Evolutionary conservation across 1,140 invertebrate species (phyloP).

Genomic region (Pteromalus puparum): DNA sequence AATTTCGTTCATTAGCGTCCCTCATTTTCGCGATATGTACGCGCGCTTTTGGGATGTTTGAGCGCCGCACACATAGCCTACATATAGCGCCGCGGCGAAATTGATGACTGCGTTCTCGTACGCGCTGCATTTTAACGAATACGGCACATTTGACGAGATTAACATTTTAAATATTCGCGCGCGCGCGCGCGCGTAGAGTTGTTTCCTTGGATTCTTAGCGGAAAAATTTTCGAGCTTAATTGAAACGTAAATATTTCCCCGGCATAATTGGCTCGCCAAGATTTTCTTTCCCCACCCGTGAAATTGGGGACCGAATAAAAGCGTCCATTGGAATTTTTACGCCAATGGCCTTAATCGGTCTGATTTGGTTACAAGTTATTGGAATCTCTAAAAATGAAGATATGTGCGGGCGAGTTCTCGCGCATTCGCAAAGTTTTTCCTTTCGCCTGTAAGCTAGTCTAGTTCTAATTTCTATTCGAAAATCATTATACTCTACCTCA

Average conservation of each 20-base stretch:
- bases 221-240: background rate
- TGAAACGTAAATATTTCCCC: background rate
- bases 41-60: constrained; percentile 14
- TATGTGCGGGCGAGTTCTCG: background rate
- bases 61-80: background rate
- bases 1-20: constrained; percentile 47
- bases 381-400: constrained; percentile 7
- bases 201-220: background rate
- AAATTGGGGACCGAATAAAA: too few relatives aligned
- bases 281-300: too few relatives aligned
- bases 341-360: background rate
- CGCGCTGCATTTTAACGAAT: constrained; percentile 20
- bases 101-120: background rate
- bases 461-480: background rate
- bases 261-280: too few relatives aligned
- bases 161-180: background rate
- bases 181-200: background rate
- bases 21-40: constrained; percentile 34
- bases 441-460: background rate
- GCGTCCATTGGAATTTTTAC: background rate
- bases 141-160: constrained; percentile 3
- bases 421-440: too few relatives aligned
- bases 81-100: background rate
- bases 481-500: background rate
- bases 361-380: background rate